Conservation (phyloP, 2,888 invertebrate species). For the Heterodera filipjevi region DNA sequence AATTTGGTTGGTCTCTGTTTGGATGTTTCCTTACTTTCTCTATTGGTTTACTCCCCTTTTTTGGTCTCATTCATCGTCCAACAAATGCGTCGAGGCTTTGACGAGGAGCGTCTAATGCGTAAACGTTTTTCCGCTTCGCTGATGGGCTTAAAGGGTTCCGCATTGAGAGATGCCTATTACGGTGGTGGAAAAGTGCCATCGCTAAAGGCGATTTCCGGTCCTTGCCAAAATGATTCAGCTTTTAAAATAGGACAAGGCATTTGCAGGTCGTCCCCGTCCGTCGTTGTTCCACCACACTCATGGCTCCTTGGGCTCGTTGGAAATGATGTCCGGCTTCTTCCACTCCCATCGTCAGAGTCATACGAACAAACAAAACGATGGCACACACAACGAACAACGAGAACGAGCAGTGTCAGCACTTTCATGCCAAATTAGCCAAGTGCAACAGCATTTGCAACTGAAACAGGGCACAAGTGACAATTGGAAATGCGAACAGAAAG, state of each 20-base stretch:
- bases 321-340: slow-evolving; percentile 1
- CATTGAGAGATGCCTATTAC: not conserved
- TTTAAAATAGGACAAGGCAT: not conserved
- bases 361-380: not conserved
- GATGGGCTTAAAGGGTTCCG: slow-evolving; percentile 26
- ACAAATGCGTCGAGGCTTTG: slow-evolving; percentile 62
- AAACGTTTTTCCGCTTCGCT: slow-evolving; percentile 40
- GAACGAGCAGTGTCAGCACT: not conserved
- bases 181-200: not conserved
- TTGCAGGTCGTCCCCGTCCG: not conserved
- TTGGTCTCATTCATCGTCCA: slow-evolving; percentile 59
- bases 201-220: not conserved
- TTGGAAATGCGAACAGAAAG: not conserved
- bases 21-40: too few relatives aligned
- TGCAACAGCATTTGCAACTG: not conserved
- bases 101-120: slow-evolving; percentile 49
- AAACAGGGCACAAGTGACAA: not conserved
- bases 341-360: not conserved
- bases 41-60: too few relatives aligned
- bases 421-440: not conserved
- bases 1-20: slow-evolving; percentile 45
- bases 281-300: not conserved
- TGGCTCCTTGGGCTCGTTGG: slow-evolving; percentile 5
- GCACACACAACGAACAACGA: not conserved
- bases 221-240: not conserved